phyloP scores from a whole-genome alignment of 2,888 invertebrate species.

The Microchrysa polita region DNA sequence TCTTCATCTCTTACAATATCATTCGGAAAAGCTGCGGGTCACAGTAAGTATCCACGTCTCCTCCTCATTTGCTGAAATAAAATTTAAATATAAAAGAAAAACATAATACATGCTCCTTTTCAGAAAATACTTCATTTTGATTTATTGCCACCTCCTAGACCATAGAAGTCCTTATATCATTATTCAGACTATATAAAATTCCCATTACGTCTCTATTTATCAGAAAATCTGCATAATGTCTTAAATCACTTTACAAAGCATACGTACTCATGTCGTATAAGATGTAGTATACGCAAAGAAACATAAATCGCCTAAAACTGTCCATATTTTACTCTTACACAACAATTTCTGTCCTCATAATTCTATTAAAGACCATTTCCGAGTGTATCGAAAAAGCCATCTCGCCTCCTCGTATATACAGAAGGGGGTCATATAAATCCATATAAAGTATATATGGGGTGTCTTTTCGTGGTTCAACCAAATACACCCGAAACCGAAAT shows the following conservation, averaged over 20 bases:
- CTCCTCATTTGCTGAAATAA: too few species aligned
- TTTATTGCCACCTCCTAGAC: neutral
- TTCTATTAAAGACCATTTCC: constrained; percentile 43
- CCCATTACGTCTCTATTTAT: constrained; percentile 30
- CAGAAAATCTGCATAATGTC: constrained; percentile 13
- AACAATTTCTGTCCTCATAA: constrained; percentile 44
- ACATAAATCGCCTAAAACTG: constrained; percentile 42
- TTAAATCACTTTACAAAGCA: constrained; percentile 32
- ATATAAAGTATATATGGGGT: constrained; percentile 32
- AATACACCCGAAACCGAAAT: neutral
- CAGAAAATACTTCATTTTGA: too few species aligned
- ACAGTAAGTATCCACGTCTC: too few species aligned
- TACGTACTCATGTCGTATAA: constrained; percentile 4
- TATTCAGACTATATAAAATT: constrained; percentile 28
- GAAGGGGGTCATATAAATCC: constrained; percentile 39
- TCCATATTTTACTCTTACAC: constrained; percentile 41
- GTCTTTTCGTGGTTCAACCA: constrained; percentile 16
- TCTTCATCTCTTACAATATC: too few species aligned
- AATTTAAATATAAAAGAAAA: too few species aligned
- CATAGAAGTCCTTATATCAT: constrained; percentile 29
- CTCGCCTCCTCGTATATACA: constrained; percentile 31
- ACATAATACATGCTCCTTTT: too few species aligned
- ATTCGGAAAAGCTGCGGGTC: too few species aligned
- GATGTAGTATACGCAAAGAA: constrained; percentile 23
- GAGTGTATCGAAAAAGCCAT: constrained; percentile 41